A percentile compares a stretch with the other conserved stretches of the same genome.
phyloP scores from a whole-genome alignment of 2,888 invertebrate species.

The Dryobotodes eremita region DNA sequence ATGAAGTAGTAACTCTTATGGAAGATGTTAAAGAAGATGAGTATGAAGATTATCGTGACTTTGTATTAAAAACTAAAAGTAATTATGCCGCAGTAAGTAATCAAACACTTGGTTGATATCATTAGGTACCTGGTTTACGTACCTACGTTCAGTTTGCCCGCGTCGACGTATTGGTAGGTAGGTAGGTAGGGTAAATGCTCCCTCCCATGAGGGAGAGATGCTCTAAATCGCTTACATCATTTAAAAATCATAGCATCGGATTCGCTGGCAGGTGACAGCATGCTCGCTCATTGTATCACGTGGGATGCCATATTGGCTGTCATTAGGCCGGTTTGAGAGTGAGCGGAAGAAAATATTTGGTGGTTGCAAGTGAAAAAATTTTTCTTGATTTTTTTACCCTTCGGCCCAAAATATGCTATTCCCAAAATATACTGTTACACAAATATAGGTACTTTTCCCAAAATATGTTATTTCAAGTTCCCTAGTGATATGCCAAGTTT shows the following conservation, averaged over 20 bases:
- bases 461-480: neutral
- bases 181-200: neutral
- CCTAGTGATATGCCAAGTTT: neutral
- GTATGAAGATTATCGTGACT: slow-evolving; percentile 74
- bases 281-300: neutral
- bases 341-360: too few species aligned
- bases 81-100: slow-evolving; percentile 73
- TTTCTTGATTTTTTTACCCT: neutral
- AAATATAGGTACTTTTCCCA: neutral
- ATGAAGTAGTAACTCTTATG: slow-evolving; percentile 75
- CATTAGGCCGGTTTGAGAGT: neutral
- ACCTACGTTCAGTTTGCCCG: neutral
- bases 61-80: slow-evolving; percentile 71
- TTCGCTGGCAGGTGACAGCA: neutral
- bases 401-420: neutral
- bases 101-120: slow-evolving; percentile 3
- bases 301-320: neutral
- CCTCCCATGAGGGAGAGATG: neutral
- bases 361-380: neutral
- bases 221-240: neutral
- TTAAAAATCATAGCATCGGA: neutral
- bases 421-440: neutral
- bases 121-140: neutral
- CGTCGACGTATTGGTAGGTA: too few species aligned
- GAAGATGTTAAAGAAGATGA: slow-evolving; percentile 75